These are phyloP conservation scores for Heliothis virescens DNA, from an alignment of 1,140 invertebrate species.

Conservation along the genomic window DNA sequence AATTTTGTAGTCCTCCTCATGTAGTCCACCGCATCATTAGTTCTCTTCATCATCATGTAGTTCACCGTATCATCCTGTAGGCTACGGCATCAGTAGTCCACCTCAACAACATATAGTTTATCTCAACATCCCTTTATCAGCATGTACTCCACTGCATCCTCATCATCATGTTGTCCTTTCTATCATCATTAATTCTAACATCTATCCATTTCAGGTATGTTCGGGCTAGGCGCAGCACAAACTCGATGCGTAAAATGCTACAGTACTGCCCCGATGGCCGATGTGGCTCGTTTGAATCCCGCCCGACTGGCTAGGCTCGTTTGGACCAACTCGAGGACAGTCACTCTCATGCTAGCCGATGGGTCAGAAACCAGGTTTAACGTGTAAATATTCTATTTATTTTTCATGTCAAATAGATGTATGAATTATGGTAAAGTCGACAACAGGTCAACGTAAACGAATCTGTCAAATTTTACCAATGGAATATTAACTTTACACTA, in stretches of 20 bases:
- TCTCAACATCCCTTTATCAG: too few relatives aligned
- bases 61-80: too few relatives aligned
- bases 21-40: too few relatives aligned
- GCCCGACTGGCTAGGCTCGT: constrained; percentile 95
- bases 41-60: too few relatives aligned
- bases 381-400: constrained; percentile 87
- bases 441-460: too few relatives aligned
- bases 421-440: too few relatives aligned
- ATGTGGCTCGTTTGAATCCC: constrained; percentile 94
- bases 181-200: neutral
- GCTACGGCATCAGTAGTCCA: too few relatives aligned
- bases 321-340: constrained; percentile 97
- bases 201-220: constrained; percentile 89
- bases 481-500: too few relatives aligned
- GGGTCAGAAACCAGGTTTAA: constrained; percentile 96
- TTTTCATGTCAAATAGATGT: neutral
- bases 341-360: constrained; percentile 96
- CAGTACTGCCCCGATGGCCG: constrained; percentile 96
- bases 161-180: neutral
- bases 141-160: too few relatives aligned
- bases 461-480: too few relatives aligned
- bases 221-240: constrained; percentile 96
- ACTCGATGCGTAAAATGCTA: constrained; percentile 97
- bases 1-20: too few relatives aligned
- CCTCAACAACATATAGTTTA: too few relatives aligned